Conservation (phyloP, 2,797 vertebrate genomes). For the Sebastes vulpes region DNA sequence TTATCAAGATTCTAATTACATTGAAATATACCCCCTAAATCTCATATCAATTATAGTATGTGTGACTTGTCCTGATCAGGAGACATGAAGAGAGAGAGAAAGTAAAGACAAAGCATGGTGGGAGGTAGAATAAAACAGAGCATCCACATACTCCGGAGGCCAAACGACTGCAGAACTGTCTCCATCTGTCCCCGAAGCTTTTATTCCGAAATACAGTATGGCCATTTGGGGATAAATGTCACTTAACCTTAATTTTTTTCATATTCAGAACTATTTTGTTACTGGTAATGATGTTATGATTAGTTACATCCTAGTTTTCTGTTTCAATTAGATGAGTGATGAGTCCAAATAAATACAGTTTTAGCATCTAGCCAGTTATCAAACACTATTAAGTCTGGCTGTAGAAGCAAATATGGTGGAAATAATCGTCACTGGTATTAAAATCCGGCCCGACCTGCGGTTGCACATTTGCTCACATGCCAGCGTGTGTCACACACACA, state of each 20-base stretch:
- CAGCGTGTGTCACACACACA: constrained; percentile 8
- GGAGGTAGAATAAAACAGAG: constrained; percentile 59
- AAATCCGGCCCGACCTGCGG: constrained; percentile 2
- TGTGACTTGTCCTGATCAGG: constrained; percentile 85
- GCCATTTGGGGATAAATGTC: constrained; percentile 64
- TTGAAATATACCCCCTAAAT: constrained; percentile 89
- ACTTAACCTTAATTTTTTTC: constrained; percentile 57
- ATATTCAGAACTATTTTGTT: constrained; percentile 51
- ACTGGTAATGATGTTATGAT: constrained; percentile 52
- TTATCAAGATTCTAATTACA: constrained; percentile 91
- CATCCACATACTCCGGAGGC: constrained; percentile 77
- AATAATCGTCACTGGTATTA: constrained; percentile 8
- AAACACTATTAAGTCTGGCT: neutral
- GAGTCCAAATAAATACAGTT: constrained; percentile 25
- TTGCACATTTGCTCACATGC: neutral
- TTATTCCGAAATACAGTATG: constrained; percentile 29
- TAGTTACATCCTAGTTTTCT: constrained; percentile 57
- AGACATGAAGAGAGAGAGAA: constrained; percentile 61
- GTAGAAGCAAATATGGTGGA: neutral
- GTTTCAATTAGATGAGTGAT: constrained; percentile 22
- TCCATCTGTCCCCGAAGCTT: constrained; percentile 67
- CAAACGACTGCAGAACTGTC: constrained; percentile 54
- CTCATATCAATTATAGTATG: constrained; percentile 90
- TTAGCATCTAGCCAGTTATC: neutral
- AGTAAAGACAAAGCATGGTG: constrained; percentile 63